Evolutionary conservation across 2,113 vertebrate genomes (phyloP), one percentile per base, ranked within the genome.

Genomic region (Cranoglanis bouderius): DNA sequence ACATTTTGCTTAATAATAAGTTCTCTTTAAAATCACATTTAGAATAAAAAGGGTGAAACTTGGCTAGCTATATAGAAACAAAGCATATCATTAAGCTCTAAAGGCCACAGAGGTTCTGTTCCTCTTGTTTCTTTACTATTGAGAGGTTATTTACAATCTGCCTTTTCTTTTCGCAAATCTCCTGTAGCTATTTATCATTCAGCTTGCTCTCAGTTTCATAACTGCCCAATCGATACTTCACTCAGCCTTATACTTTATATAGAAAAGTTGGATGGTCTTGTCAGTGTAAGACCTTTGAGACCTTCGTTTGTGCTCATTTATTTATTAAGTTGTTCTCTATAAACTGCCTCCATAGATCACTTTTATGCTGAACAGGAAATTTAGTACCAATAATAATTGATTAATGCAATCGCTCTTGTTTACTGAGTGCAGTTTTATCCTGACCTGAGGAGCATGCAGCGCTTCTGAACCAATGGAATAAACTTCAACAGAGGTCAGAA

Each of bases 21-120:
- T 43, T 75, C 21, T 43, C 0, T 75, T 75, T 75, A 78, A 78
- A 78, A 77, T 16, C 75, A 78, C 75, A 78, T 77, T 77, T 77
- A 49, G 43, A 77, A 49, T 49, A 78, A 49, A 29, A 78, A 49
- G 13, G 26, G 8, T 46, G 40, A 75, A 75, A 75, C 72, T 46
- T 75, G 21, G 9, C 6, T 78, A 26, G 26, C 46, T 49, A 7
- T 18, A 78, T 8, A 29, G 14, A 78, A 78, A n/a, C 75, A 49
- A 78, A 78, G 26, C 43, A 49, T 46, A 53, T 53, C 53, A 53
- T 19, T 46, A 49, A 46, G 7, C 16, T 53, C 6, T n/a, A 18
- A 81, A 81, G 16, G 49, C 19, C 77, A 81, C 49, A 19, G 14
- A 32, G 19, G 43, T 29, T 77, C 43, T 77, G 74, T 74, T 74